Base-by-base conservation (phyloP, 2,113 vertebrate species). In the Tylochromis polylepis region DNA sequence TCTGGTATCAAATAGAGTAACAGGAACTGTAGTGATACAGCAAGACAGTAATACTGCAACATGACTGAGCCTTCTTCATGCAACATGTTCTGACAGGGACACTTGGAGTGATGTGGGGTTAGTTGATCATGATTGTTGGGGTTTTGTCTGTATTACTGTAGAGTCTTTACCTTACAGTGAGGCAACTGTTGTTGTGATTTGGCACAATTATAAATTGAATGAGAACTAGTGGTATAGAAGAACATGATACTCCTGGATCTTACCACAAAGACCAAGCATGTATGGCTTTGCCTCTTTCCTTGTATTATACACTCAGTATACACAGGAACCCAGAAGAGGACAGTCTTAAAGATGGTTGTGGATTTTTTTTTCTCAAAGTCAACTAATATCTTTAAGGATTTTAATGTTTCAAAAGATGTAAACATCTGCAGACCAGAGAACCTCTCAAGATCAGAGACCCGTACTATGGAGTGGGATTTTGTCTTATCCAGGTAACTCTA, bases 11-110 rank as follows among this genome's bases (percentile, higher is more conserved):
- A 41, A 88, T 87, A 91, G 75, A 88, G 62, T 85, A 11, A 83
- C 60, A 81, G 14, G 2, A 38, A 77, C 46, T 24, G 59, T 49
- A 49, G 41, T 3, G 27, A 87, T 9, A 75, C 34, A 82, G 34
- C 77, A 81, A 81, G 56, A 60, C 31, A 72, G n/a, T 84, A 88
- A 86, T 83, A 92, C 84, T 87, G 79, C 12, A 55, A 80, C 75
- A 88, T 34, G n/a, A 36, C 60, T 18, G 80, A 38, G 55, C 81
- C 53, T 65, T 87, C 75, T 81, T 89, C 91, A 85, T 91, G 84
- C 90, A 85, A 62, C 12, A 65, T 5, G 22, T 53, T 82, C 55
- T 27, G 12, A 83, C 22, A 24, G 9, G 70, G n/a, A 56, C 29
- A 38, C 56, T 56, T 1, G 5, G 3, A 49, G 9, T 24, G 5